Evolutionary conservation across 2,888 invertebrate species (phyloP).

Genomic region (Macrosiphum euphorbiae): DNA sequence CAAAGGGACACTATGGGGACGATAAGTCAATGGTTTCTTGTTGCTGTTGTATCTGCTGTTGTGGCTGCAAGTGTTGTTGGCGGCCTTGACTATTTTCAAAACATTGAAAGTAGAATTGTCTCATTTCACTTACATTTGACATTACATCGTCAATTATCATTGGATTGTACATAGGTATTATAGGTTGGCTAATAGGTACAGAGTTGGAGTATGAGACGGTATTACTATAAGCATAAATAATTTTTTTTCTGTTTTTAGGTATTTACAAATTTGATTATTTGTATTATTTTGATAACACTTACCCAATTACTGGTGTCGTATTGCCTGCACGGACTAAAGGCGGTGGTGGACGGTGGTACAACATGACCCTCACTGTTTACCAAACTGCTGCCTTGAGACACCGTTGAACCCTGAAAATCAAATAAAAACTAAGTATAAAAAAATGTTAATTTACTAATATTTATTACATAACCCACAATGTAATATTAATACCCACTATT

Average conservation of each 20-base stretch:
- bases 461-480: neutral
- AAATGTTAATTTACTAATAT: neutral
- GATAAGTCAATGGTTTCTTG: too few relatives aligned
- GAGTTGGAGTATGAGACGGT: too few relatives aligned
- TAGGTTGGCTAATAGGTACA: neutral
- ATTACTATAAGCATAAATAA: too few relatives aligned
- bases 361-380: neutral
- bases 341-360: slow-evolving; percentile 39
- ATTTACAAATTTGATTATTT: too few relatives aligned
- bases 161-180: slow-evolving; percentile 28
- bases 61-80: slow-evolving; percentile 44
- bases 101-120: slow-evolving; percentile 30
- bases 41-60: slow-evolving; percentile 15
- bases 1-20: too few relatives aligned
- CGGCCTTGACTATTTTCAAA: neutral
- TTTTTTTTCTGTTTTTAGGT: too few relatives aligned
- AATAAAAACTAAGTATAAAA: neutral
- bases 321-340: slow-evolving; percentile 31
- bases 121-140: neutral
- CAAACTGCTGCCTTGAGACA: slow-evolving; percentile 12
- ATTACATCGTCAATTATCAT: neutral
- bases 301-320: neutral
- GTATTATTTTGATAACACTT: neutral
- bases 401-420: neutral
- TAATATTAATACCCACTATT: neutral